Base-by-base conservation (phyloP, 1,140 invertebrate species). In the Coptotermes formosanus region DNA sequence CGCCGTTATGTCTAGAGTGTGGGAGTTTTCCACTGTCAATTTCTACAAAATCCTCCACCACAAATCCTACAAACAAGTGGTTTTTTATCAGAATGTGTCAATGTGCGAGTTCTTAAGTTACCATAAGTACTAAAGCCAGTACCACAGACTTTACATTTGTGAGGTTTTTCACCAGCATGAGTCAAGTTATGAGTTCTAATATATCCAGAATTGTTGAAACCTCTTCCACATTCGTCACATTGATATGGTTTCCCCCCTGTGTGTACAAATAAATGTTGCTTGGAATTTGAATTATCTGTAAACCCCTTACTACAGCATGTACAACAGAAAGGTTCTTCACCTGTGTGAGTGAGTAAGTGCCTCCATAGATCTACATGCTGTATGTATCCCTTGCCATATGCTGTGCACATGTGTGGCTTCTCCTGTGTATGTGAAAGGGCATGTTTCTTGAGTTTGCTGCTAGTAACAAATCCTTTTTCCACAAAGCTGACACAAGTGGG, bases 131-230 rank as follows among this genome's bases (percentile, higher is more conserved):
- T 52, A 84, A 84, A 52, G 25, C n/a, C n/a, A n/a, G n/a, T n/a
- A n/a, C n/a, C n/a, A n/a, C n/a, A n/a, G n/a, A n/a, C n/a, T n/a
- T n/a, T 45, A 84, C 83, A 84, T 45, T 84, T 84, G 48, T 84
- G 48, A 45, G 83, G 83, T 84, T 45, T 32, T 45, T 84, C 83
- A 12, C 83, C 83, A 45, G 30, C 45, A n/a, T 84, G 83, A 11
- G 83, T 84, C 48, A 44, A 12, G 11, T 38, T 84, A n/a, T 84
- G 83, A 43, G 25, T 45, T 45, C 45, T 84, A 30, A 84, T 11
- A 52, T 45, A 45, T n/a, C 30, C 30, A 21, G n/a, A 45, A 38
- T 44, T 30, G 44, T 23, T 45, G 23, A 44, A 84, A n/a, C 83
- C 9, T 19, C 64, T 32, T 4, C 84, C 84, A 55, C 84, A 85